Evolutionary conservation across 2,888 invertebrate species (phyloP).

Genomic region (Ichneumon xanthorius): DNA sequence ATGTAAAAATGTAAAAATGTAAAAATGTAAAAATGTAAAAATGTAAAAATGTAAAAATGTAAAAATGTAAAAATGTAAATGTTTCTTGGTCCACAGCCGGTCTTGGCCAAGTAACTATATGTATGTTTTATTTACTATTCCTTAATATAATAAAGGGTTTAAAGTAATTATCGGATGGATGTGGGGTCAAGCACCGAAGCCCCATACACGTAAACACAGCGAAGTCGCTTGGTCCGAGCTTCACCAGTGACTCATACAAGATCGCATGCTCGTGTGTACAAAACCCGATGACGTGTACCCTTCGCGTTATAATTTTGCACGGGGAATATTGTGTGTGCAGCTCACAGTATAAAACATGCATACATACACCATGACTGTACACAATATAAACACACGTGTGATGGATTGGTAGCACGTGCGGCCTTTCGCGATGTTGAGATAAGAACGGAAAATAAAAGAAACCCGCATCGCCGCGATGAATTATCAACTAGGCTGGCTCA

Average conservation of each 20-base stretch:
- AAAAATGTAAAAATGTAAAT: not conserved
- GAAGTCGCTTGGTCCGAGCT: not conserved
- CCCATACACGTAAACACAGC: not conserved
- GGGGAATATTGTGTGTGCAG: not conserved
- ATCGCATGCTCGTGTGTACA: slow-evolving; percentile 8
- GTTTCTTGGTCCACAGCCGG: not conserved
- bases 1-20: not conserved
- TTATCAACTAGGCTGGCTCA: not conserved
- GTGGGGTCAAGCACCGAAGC: not conserved
- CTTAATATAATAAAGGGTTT: not conserved
- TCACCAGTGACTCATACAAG: not conserved
- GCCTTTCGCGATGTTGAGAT: slow-evolving; percentile 4
- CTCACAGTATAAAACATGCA: not conserved
- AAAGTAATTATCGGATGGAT: not conserved
- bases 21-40: not conserved
- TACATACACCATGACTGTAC: slow-evolving; percentile 6
- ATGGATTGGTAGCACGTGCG: slow-evolving; percentile 11
- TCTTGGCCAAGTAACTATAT: not conserved
- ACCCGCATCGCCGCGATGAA: not conserved
- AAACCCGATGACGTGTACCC: slow-evolving; percentile 15
- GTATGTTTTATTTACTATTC: not conserved
- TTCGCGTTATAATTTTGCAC: slow-evolving; percentile 10
- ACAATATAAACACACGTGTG: slow-evolving; percentile 5
- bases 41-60: not conserved
- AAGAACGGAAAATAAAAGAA: slow-evolving; percentile 15